Evolutionary conservation across 1,140 invertebrate genomes (phyloP).

Genomic region (Drosophila athabasca): DNA sequence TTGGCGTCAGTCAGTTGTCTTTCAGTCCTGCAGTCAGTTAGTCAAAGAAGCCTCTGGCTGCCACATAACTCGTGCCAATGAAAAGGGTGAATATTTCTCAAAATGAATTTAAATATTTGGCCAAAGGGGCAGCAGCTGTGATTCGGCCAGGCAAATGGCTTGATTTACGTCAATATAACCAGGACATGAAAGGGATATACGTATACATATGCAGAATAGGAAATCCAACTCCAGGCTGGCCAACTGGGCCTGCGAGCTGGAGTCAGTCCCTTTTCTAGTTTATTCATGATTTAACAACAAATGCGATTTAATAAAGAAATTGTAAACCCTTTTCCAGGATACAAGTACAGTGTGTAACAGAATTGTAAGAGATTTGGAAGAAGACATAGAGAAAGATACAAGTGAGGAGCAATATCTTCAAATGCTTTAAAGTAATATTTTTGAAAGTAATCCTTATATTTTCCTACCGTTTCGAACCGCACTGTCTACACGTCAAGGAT

Average conservation of each 20-base stretch:
- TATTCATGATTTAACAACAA: slow-evolving; percentile 70
- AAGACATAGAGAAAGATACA: not conserved
- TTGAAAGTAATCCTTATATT: not conserved
- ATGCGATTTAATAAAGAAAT: slow-evolving; percentile 75
- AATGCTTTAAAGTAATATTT: no score
- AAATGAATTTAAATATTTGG: slow-evolving; percentile 75
- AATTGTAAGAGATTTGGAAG: not conserved
- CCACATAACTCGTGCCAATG: slow-evolving; percentile 36
- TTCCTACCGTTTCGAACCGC: slow-evolving; percentile 11
- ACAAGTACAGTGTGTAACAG: slow-evolving; percentile 19
- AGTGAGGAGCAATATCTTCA: not conserved
- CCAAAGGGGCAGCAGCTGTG: slow-evolving; percentile 47
- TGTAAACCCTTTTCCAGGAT: slow-evolving; percentile 53
- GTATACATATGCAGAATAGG: not conserved
- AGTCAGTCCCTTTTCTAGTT: slow-evolving; percentile 44
- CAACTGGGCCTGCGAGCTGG: slow-evolving; percentile 25
- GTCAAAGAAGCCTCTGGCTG: slow-evolving; percentile 3
- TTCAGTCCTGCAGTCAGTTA: not conserved
- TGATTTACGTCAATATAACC: slow-evolving; percentile 69
- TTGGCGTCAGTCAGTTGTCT: slow-evolving; percentile 11
- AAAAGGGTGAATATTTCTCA: slow-evolving; percentile 49
- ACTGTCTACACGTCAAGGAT: slow-evolving; percentile 17
- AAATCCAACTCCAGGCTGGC: slow-evolving; percentile 9
- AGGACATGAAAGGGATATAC: slow-evolving; percentile 54
- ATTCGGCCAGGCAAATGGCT: slow-evolving; percentile 60